Percentiles rank a stretch among this genome's conserved stretches.
These are phyloP conservation scores for Bombycilla garrulus DNA, from an alignment of 2,113 vertebrate genomes.

Conservation along the genomic window DNA sequence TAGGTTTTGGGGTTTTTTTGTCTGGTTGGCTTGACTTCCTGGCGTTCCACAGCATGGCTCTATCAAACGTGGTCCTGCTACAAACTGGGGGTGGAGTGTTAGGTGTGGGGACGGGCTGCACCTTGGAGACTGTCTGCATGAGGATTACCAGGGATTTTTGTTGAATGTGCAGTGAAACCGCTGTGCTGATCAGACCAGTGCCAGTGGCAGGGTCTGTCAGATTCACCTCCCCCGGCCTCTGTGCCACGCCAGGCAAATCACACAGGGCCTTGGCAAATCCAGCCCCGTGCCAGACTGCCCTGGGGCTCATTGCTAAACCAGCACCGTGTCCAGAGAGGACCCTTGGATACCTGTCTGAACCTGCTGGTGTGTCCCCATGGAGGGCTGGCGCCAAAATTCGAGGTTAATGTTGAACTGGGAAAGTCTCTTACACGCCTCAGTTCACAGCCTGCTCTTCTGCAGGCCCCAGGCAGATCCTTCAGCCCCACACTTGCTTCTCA, in stretches of 20 bases:
- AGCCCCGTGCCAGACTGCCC: background rate
- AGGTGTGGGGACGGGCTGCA: background rate
- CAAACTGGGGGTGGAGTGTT: background rate
- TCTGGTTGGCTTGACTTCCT: background rate
- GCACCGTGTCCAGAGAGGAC: background rate
- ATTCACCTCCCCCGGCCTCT: background rate
- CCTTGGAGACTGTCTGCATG: background rate
- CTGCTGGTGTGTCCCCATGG: background rate
- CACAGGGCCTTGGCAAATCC: background rate
- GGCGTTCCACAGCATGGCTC: background rate
- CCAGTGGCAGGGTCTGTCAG: background rate
- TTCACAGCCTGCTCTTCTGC: background rate
- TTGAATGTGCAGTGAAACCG: background rate
- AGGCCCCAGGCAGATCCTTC: background rate
- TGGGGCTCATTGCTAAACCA: background rate
- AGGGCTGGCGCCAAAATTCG: background rate
- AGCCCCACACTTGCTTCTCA: background rate
- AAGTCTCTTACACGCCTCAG: fast-evolving
- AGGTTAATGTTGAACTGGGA: background rate
- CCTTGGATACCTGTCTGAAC: background rate
- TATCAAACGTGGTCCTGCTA: background rate
- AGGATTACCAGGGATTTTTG: background rate
- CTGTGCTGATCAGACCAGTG: background rate
- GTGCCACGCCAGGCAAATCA: background rate
- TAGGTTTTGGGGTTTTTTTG: background rate